Conservation (phyloP, 1,140 invertebrate species). For the Zaprionus nigranus region DNA sequence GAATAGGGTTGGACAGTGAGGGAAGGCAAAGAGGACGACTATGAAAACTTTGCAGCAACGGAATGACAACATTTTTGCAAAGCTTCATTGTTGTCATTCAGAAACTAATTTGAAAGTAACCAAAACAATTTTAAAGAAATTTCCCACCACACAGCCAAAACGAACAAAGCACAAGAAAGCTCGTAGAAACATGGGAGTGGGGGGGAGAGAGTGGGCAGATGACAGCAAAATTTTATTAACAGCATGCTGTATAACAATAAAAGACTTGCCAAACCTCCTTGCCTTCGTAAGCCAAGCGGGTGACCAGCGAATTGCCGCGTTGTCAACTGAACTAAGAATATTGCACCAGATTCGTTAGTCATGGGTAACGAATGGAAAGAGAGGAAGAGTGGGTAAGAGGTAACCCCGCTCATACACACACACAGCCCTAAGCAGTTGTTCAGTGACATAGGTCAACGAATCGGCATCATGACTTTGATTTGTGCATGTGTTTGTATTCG, state of each 20-base stretch:
- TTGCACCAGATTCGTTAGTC: constrained; percentile 29
- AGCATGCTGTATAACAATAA: constrained; percentile 79
- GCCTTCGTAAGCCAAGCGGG: neutral
- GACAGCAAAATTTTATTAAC: constrained; percentile 83
- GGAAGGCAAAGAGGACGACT: constrained; percentile 1
- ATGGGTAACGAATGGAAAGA: neutral
- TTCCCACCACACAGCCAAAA: constrained; percentile 68
- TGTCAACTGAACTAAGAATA: constrained; percentile 39
- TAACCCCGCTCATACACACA: constrained; percentile 14
- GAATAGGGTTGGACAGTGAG: neutral
- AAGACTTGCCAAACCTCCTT: constrained; percentile 2
- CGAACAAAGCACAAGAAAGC: constrained; percentile 30
- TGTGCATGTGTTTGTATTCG: constrained; percentile 62
- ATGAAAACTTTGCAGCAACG: constrained; percentile 75
- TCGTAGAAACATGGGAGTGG: neutral
- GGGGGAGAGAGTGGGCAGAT: constrained; percentile 40
- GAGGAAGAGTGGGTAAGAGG: neutral
- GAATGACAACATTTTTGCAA: constrained; percentile 84
- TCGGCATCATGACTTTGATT: constrained; percentile 72
- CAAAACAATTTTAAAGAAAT: constrained; percentile 84
- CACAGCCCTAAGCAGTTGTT: constrained; percentile 35
- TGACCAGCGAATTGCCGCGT: constrained; percentile 44
- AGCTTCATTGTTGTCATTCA: constrained; percentile 84
- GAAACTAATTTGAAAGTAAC: constrained; percentile 84
- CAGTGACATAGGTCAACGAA: constrained; percentile 69